Evolutionary conservation across 2,113 vertebrate genomes (phyloP).

Genomic region (Amblyopsis rosae): DNA sequence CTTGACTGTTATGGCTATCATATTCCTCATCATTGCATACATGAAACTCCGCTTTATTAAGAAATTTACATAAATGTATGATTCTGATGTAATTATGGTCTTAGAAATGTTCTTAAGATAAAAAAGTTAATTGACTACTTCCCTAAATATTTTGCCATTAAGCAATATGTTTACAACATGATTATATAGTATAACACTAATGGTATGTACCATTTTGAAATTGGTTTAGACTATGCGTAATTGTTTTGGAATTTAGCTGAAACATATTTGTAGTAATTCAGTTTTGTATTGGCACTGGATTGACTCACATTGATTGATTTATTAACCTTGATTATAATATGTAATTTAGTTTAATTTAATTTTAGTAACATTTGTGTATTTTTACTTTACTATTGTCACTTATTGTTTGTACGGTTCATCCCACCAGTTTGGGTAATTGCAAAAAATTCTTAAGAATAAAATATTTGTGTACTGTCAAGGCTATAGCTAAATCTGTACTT

Average conservation of each 20-base stretch:
- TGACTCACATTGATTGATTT: too few relatives aligned
- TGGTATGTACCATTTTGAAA: too few relatives aligned
- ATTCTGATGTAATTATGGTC: background rate
- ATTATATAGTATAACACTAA: too few relatives aligned
- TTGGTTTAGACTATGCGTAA: too few relatives aligned
- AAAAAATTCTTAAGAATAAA: too few relatives aligned
- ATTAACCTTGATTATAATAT: too few relatives aligned
- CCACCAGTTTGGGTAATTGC: background rate
- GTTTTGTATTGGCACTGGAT: too few relatives aligned
- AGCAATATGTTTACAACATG: background rate
- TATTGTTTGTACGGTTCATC: background rate
- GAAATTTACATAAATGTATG: slow-evolving; percentile 81
- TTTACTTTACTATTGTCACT: background rate
- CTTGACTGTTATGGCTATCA: slow-evolving; percentile 77
- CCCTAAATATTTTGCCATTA: background rate
- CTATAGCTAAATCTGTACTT: too few relatives aligned
- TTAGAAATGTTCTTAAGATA: background rate
- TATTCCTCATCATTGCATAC: slow-evolving; percentile 85
- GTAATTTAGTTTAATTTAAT: too few relatives aligned
- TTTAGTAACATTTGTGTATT: background rate
- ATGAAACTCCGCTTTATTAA: slow-evolving; percentile 86
- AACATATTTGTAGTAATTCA: too few relatives aligned
- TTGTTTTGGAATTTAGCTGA: too few relatives aligned
- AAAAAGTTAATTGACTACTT: background rate
- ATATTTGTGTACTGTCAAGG: too few relatives aligned